Base-by-base conservation (phyloP, 2,113 vertebrate genomes). In the Poicephalus gulielmi region DNA sequence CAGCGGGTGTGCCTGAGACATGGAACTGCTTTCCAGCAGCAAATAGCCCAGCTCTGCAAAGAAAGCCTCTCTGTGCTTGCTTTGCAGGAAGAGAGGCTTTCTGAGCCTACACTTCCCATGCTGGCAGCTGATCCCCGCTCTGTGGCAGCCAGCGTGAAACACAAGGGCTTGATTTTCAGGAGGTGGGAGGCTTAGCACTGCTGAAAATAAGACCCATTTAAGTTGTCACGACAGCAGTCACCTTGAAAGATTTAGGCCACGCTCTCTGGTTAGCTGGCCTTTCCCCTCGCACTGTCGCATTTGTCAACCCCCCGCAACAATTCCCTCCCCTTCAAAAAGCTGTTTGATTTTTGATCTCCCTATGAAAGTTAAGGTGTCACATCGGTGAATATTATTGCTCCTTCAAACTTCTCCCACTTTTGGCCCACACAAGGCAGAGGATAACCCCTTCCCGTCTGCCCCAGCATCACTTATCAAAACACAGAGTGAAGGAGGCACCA, bases 151-250 rank as follows among this genome's bases (percentile, higher is more conserved):
- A 76, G 86, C 1, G 0, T 52, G 10, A 95, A 93, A 78, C 90
- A 90, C 4, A 13, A 95, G 90, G 92, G 90, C 83, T 86, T 92
- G 83, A 6, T 95, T 96, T 87, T 43, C 77, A 92, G 66, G 73
- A 87, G 86, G 88, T 96, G 92, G 94, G 74, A 95, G 88, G 81
- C 77, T 96, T 92, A 92, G 57, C 86, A 43, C 83, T 6, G 5
- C 90, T 93, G 95, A 93, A 94, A 97, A 95, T 91, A 91, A 96
- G 92, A 88, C 57, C 86, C 47, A 44, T 93, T 83, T 82, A 92
- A 90, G 66, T 90, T 94, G 76, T 95, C 94, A 94, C n/a, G n/a
- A 85, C 86, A 91, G 86, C 86, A 94, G 81, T 76, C 94, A 95
- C 88, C 94, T 94, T 96, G 92, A 93, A 89, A 94, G 77, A 85